Conservation (phyloP, 1,140 invertebrate species). For the Zaprionus davidi region DNA sequence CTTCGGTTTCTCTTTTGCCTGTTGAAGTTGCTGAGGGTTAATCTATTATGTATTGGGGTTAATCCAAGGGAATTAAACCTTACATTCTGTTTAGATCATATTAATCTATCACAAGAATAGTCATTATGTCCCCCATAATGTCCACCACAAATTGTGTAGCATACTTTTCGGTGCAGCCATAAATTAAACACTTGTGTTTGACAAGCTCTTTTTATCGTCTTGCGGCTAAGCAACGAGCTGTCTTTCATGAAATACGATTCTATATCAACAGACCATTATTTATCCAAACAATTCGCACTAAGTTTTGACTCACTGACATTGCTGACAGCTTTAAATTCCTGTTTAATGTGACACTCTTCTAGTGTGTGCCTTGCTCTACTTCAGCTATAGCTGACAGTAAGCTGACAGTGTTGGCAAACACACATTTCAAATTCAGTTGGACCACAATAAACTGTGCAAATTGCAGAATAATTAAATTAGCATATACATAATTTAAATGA, state of each 20-base stretch:
- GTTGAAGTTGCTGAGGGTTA: not conserved
- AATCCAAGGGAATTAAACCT: no score
- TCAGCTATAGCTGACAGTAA: not conserved
- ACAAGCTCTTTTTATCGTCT: not conserved
- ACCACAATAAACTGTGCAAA: slow-evolving; percentile 61
- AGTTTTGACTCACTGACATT: not conserved
- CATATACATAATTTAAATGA: slow-evolving; percentile 71
- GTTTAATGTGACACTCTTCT: not conserved
- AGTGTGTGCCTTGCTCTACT: slow-evolving; percentile 7
- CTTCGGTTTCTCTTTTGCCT: not conserved
- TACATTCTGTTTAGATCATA: no score
- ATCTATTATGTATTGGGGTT: no score
- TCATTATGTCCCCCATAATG: no score
- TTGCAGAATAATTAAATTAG: slow-evolving; percentile 79
- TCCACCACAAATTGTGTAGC: not conserved
- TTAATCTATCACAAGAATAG: no score
- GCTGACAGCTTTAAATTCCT: not conserved
- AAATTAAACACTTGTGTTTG: not conserved
- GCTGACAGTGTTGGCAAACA: slow-evolving; percentile 1
- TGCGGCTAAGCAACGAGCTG: not conserved
- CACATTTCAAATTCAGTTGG: slow-evolving; percentile 35
- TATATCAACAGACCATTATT: not conserved
- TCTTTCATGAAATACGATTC: not conserved
- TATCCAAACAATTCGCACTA: not conserved
- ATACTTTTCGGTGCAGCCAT: not conserved